Base-by-base conservation (phyloP, 2,797 vertebrate species). In the Diplodus sargus region DNA sequence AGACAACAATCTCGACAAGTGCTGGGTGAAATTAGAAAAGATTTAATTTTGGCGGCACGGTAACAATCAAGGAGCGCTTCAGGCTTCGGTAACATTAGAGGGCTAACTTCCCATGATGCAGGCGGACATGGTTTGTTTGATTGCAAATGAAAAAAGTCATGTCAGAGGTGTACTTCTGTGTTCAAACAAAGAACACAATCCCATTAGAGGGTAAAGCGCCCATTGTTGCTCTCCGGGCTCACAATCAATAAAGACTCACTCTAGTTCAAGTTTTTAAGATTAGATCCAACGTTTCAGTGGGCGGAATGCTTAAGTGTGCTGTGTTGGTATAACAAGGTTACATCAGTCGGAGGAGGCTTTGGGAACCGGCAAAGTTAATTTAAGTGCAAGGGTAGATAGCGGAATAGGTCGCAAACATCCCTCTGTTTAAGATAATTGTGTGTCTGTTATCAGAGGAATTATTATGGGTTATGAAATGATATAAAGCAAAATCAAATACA, bases 161-260 rank as follows among this genome's bases (percentile, higher is more conserved):
- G 89, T 93, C 91, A 88, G 88, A 90, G 86, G 90, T 91, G 82
- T 88, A 72, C 84, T 80, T 90, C 43, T 83, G 87, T 88, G 91
- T 89, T 94, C 88, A 89, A 92, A 92, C 90, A 90, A 89, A 87
- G 84, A 94, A 90, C 92, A 89, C 85, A 91, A 92, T 93, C 90
- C 92, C 89, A 93, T 94, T 91, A 93, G 88, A 84, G 85, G 84
- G 71, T 45, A 84, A 85, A 81, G 81, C 74, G 48, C 63, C 82
- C 81, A 84, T 85, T 86, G 89, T 85, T 89, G 87, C 84, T 92
- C 89, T 88, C 84, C 16, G 57, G 74, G 74, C 84, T 91, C 85
- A 70, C 83, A 89, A 94, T 94, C 93, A 90, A 94, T 93, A 94
- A 85, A 84, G 84, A 87, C 86, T 91, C 86, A 73, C 85, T 89